Base-by-base conservation (phyloP, 2,888 invertebrate genomes). In the Drosophila pullipes region DNA sequence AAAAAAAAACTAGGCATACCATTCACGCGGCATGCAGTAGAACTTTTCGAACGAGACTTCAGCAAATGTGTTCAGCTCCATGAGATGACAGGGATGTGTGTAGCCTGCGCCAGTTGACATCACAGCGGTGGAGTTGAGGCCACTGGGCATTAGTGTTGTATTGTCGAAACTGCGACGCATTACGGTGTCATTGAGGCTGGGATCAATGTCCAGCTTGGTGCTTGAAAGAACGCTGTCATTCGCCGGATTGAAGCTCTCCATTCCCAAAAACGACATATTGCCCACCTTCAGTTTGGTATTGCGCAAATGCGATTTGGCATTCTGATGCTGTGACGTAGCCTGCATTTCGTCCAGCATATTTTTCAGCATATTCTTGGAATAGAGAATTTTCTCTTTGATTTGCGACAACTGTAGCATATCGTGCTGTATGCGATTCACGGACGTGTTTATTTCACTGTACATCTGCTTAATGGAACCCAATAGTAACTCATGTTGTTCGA, bases 331-430 rank as follows among this genome's bases (percentile, higher is more conserved):
- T 3, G 63, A 59, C 18, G 72, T 62, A 2, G 82, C 68, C 68
- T 92, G 91, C 82, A 91, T 84, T 50, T 92, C 92, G 31, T 86
- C 80, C 52, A 93, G 69, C 74, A 91, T 76, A 62, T 86, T 91
- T 64, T 89, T 88, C 63, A 93, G 63, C 73, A 93, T 81, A 65
- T 91, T 92, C 66, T 91, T 92, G 2, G 92, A 91, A 65, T 91
- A 92, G 13, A 92, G 69, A n/a, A 93, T 93, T 77, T 93, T 93
- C 22, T 93, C 92, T 65, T 92, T 93, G 39, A 93, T 92, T 81
- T 93, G 91, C 31, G 90, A 83, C 22, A 93, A 63, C 69, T 93
- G 93, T 67, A 88, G 64, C 80, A 92, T 89, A 54, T 93, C 93
- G 47, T 92, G 88, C 54, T 92, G 92, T 44, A 93, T 87, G 61